Evolutionary conservation across 2,888 invertebrate genomes (phyloP).

Genomic region (Plebejus anna): DNA sequence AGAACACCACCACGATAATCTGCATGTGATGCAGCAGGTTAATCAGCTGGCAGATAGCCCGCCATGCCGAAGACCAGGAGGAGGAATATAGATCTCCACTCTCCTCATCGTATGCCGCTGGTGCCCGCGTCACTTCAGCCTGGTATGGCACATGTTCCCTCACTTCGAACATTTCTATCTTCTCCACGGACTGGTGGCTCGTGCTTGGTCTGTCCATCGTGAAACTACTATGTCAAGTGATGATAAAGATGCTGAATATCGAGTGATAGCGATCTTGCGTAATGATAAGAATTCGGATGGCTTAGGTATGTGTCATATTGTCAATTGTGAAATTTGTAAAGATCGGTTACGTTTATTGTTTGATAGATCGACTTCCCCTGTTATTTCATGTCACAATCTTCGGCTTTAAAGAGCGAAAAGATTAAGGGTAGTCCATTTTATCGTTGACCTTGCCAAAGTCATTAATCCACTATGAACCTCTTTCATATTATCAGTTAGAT

Average conservation of each 20-base stretch:
- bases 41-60: constrained; percentile 64
- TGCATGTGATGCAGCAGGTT: constrained; percentile 72
- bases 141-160: constrained; percentile 73
- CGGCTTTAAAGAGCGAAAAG: too few relatives aligned
- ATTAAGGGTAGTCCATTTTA: too few relatives aligned
- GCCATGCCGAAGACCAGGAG: constrained; percentile 68
- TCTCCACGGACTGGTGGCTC: constrained; percentile 63
- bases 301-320: constrained; percentile 30
- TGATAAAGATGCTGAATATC: constrained; percentile 60
- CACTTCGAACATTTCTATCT: constrained; percentile 69
- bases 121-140: constrained; percentile 65
- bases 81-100: constrained; percentile 56
- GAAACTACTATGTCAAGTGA: constrained; percentile 34
- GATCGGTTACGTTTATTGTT: too few relatives aligned
- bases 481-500: too few relatives aligned
- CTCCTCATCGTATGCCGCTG: constrained; percentile 65
- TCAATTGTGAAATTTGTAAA: not conserved
- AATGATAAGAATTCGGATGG: constrained; percentile 47
- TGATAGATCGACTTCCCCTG: too few relatives aligned
- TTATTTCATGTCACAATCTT: too few relatives aligned
- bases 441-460: too few relatives aligned
- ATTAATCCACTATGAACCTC: too few relatives aligned
- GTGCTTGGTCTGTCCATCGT: constrained; percentile 71
- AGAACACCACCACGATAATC: constrained; percentile 69
- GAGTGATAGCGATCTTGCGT: constrained; percentile 68